Base-by-base conservation (phyloP, 2,797 vertebrate genomes). In the Trachops cirrhosus region DNA sequence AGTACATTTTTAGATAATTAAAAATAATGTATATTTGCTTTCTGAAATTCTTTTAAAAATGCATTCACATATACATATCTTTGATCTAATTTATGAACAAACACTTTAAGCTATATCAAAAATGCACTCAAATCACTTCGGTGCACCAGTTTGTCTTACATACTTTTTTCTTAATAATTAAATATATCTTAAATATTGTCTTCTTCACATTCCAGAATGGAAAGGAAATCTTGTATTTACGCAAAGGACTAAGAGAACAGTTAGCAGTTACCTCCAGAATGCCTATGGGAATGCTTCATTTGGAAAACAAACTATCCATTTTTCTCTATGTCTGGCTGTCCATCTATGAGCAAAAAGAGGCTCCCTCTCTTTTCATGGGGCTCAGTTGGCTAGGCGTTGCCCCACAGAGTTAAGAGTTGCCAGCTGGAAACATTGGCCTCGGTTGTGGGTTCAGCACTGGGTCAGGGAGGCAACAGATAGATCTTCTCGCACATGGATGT, bases 1-100 rank as follows among this genome's bases (percentile, higher is more conserved):
- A 22, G 26, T 74, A 4, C 79, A 54, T 88, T 32, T 77, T 68
- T 73, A 96, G 48, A 83, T 83, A 89, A 83, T 93, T 93, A 75
- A 80, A 97, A 92, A 86, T 88, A 84, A 92, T 9, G 3, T 46
- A 26, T 46, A 37, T 62, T 90, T 91, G 32, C 4, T 89, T 83
- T 70, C 19, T 37, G 32, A 54, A 32, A 5, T 87, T 80, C 67
- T 95, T 94, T 95, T 48, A 44, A 44, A 90, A 95, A 90, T 84
- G 41, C 8, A 94, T 9, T 78, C 52, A 41, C 70, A 82, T 70
- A 62, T 48, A 59, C 4, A 29, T 37, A 46, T 71, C 18, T 82
- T 79, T 92, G n/a, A 73, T 44, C 24, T 74, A 85, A 9, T 71
- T 71, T 87, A 87, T 71, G 32, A 95, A 54, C n/a, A 79, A 89